These are phyloP conservation scores for Hoplostethus atlanticus DNA, from an alignment of 2,797 vertebrate species.

Conservation along the genomic window DNA sequence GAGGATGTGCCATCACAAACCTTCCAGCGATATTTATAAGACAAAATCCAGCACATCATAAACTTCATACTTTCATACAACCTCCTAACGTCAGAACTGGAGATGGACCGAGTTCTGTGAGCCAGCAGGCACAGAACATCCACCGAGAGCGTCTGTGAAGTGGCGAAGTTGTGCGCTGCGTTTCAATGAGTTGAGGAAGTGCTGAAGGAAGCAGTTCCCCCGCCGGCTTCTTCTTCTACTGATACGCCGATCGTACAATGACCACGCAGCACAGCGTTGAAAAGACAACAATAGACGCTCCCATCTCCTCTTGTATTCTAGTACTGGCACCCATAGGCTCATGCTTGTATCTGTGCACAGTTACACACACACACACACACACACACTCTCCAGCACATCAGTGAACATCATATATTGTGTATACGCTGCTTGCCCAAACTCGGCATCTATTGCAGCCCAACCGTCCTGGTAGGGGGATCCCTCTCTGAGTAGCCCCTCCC, in stretches of 20 bases:
- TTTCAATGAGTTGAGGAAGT: conserved; percentile 22
- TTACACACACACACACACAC: not conserved
- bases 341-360: not conserved
- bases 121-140: conserved; percentile 3
- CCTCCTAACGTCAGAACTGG: too few relatives aligned
- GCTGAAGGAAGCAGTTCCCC: conserved; percentile 44
- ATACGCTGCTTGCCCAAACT: too few relatives aligned
- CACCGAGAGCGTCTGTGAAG: conserved; percentile 25
- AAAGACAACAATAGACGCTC: conserved; percentile 10
- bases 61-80: too few relatives aligned
- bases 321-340: conserved; percentile 12
- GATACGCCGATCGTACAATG: conserved; percentile 17
- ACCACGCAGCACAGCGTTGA: conserved; percentile 17
- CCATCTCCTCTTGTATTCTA: not conserved
- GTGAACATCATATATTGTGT: too few relatives aligned
- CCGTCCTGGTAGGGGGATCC: too few relatives aligned
- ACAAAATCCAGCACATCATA: too few relatives aligned
- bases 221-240: conserved; percentile 9
- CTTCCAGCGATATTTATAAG: too few relatives aligned
- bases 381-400: conserved; percentile 24
- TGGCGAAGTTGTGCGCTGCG: conserved; percentile 39
- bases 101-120: conserved; percentile 29
- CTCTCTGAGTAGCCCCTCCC: too few relatives aligned
- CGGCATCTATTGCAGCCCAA: too few relatives aligned
- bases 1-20: not conserved